Conservation (phyloP, 2,797 vertebrate genomes). For the Okamejei kenojei region DNA sequence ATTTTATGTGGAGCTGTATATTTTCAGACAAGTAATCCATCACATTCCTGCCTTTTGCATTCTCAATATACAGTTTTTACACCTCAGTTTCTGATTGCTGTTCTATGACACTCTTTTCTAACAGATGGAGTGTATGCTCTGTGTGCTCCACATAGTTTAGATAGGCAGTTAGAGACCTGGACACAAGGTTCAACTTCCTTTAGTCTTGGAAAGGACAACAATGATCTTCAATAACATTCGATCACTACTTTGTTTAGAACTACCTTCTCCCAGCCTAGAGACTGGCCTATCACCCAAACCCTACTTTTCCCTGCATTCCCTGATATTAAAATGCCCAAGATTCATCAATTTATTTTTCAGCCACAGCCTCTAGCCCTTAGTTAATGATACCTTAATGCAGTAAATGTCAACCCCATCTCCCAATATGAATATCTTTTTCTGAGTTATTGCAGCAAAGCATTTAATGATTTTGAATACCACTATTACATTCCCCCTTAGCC, state of each 20-base stretch:
- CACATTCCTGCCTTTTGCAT: neutral
- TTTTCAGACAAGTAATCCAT: neutral
- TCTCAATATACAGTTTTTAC: neutral
- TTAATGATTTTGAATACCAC: neutral
- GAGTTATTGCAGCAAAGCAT: neutral
- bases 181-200: neutral
- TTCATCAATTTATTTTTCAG: neutral
- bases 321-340: too few species aligned
- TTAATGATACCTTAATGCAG: neutral
- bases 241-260: too few species aligned
- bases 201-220: neutral
- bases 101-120: neutral
- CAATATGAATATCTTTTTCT: neutral
- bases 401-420: neutral
- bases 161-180: neutral
- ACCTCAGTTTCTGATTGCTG: neutral
- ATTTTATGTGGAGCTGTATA: neutral
- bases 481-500: neutral
- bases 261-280: neutral
- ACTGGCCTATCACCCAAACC: too few species aligned
- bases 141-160: neutral
- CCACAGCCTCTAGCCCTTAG: neutral
- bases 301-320: too few species aligned
- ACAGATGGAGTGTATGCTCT: neutral
- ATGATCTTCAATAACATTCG: neutral